Evolutionary conservation across 2,113 vertebrate species (phyloP).

Genomic region (Chaenocephalus aceratus): DNA sequence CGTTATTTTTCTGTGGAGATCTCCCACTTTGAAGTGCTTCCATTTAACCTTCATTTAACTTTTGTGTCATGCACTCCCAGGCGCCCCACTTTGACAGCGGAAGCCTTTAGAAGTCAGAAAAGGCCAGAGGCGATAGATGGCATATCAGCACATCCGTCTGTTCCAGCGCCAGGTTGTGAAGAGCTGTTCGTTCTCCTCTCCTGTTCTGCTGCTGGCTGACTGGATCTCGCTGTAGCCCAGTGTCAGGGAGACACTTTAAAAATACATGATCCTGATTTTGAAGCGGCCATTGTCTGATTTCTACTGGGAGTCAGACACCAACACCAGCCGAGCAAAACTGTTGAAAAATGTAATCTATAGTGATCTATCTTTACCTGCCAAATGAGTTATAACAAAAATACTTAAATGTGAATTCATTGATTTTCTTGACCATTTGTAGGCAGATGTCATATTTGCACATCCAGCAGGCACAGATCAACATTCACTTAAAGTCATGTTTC

Average conservation of each 20-base stretch:
- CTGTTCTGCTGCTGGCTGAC: conserved; percentile 33
- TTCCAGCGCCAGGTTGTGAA: conserved; percentile 62
- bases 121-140: conserved; percentile 75
- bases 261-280: conserved; percentile 35
- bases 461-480: not conserved
- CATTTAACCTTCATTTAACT: conserved; percentile 84
- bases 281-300: not conserved
- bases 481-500: no score
- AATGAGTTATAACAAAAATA: not conserved
- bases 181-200: conserved; percentile 40
- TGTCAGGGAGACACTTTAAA: conserved; percentile 50
- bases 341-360: not conserved
- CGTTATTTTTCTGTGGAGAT: conserved; percentile 72
- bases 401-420: not conserved
- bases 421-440: not conserved
- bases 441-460: not conserved
- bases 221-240: conserved; percentile 29
- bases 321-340: not conserved
- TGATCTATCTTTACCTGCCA: not conserved
- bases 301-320: conserved; percentile 15
- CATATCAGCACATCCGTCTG: conserved; percentile 82
- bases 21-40: conserved; percentile 81
- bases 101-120: conserved; percentile 81
- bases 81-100: conserved; percentile 71
- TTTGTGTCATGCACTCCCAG: conserved; percentile 74